Conservation (phyloP, 2,797 vertebrate species). For the Sus cebifrons region DNA sequence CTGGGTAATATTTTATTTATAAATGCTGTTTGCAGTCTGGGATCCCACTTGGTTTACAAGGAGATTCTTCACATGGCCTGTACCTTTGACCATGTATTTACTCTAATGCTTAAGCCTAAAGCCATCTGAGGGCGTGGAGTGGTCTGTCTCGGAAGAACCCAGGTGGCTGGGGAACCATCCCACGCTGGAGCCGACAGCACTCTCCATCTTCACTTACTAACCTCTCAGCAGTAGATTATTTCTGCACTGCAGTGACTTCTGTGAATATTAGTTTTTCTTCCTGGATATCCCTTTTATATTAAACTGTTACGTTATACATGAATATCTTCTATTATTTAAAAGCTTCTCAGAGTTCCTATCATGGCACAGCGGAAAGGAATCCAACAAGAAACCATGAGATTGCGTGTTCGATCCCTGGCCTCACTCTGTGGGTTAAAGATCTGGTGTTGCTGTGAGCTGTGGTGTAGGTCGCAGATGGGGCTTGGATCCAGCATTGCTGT, state of each 20-base stretch:
- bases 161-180: fast-evolving
- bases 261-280: background rate
- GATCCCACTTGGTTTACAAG: background rate
- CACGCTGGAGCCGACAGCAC: fast-evolving
- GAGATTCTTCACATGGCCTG: background rate
- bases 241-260: background rate
- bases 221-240: background rate
- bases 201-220: too few relatives aligned
- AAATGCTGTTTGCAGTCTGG: background rate
- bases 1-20: background rate
- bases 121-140: fast-evolving
- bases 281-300: background rate
- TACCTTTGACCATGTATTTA: background rate
- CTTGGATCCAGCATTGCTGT: too few relatives aligned
- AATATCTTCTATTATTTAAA: slow-evolving; percentile 38
- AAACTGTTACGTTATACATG: background rate
- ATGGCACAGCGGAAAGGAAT: too few relatives aligned
- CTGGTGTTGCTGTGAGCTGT: too few relatives aligned
- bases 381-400: too few relatives aligned
- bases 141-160: background rate
- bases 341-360: background rate
- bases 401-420: too few relatives aligned
- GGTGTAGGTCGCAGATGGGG: too few relatives aligned
- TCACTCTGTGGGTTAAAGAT: too few relatives aligned
- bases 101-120: background rate